Evolutionary conservation across 1,140 invertebrate genomes (phyloP), one percentile per base, ranked within the genome.

Genomic region (Cheumatopsyche charites): DNA sequence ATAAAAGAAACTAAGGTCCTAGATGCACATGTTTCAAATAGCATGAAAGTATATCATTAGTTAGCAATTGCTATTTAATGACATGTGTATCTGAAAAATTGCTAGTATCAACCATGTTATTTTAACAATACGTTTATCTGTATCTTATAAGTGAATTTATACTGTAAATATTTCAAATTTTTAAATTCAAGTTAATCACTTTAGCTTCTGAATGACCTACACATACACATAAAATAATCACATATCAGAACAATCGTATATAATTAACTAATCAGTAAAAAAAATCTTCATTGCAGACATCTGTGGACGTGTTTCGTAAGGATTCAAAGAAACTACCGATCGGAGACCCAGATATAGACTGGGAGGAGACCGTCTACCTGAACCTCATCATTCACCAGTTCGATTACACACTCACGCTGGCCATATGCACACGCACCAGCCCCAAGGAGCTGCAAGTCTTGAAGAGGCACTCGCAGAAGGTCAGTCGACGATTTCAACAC

Each of bases 301-400:
- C 95, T 80, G 93, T 98, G 70, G 94, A 97, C 83, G 93, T 98
- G 25, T 98, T 96, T 86, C 90, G 97, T 67, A 94, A 97, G 83
- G 95, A 98, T 83, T 98, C 96, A 77, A 93, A 95, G 80, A 98
- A 98, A 81, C 84, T 98, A 77, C 97, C 97, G 29, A 93, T 95
- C 76, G 94, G 94, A 65, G 96, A 98, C 86, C 92, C 92, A 21
- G 93, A 95, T 79, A 93, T 98, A 77, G 96, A 98, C 85, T 99
- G 97, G 97, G 96, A 99, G 84, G 97, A 99, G 87, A 99, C 97
- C 58, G 96, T 99, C 71, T 99, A 98, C 86, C 87, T 99, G 58
- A 99, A 99, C 86, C 87, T 99, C 76, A 96, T 99, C 75, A 92
- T 99, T 79, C 97, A 99, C 86, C 96, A 98, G 85, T 96, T 99